phyloP scores from a whole-genome alignment of 2,888 invertebrate species.

The Ectobius pallidus region DNA sequence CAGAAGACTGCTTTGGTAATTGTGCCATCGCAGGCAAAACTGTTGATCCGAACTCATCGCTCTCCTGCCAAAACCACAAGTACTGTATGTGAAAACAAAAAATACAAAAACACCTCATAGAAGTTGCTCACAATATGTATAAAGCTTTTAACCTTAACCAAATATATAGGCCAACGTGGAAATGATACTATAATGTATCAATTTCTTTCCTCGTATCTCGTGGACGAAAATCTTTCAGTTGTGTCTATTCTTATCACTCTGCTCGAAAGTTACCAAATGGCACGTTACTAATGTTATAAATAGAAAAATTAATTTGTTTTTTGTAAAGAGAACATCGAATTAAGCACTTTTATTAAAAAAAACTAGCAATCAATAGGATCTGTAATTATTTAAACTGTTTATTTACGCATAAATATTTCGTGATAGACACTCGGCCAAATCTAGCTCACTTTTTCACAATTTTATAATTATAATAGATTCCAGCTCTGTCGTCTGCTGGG shows the following conservation, averaged over 20 bases:
- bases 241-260: conserved; percentile 37
- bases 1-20: conserved; percentile 76
- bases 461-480: no score
- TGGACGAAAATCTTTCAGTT: conserved; percentile 32
- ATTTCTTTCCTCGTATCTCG: conserved; percentile 8
- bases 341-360: no score
- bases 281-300: conserved; percentile 15
- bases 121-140: no score
- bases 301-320: background rate
- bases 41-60: conserved; percentile 61
- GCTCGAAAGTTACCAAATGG: conserved; percentile 30
- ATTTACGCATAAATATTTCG: no score
- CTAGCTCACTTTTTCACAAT: no score
- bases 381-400: no score
- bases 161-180: no score
- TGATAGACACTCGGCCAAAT: no score
- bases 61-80: background rate
- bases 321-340: background rate
- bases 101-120: background rate
- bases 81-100: background rate
- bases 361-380: no score
- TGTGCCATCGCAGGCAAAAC: conserved; percentile 87
- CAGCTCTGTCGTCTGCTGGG: no score
- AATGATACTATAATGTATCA: no score
- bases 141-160: no score